Percentiles rank a stretch among this genome's conserved stretches.
phyloP scores from a whole-genome alignment of 1,140 invertebrate genomes.

The Brachystomella parvula region DNA sequence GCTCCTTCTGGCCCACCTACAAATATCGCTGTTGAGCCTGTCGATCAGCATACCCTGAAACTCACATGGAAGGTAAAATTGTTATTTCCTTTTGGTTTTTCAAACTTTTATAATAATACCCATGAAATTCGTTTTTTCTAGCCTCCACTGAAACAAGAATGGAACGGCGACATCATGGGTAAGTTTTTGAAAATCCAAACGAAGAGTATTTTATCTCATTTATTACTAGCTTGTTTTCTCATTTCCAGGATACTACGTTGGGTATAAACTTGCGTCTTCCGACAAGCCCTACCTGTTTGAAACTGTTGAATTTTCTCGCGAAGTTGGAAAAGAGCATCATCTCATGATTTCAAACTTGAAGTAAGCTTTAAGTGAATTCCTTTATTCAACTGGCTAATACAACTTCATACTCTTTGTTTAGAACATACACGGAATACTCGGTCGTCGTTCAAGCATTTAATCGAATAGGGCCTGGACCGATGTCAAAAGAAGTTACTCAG shows the following conservation, averaged over 20 bases:
- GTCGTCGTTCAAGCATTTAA: slow-evolving; percentile 93
- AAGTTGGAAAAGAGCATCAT: slow-evolving; percentile 69
- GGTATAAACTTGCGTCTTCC: slow-evolving; percentile 76
- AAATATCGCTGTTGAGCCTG: slow-evolving; percentile 56
- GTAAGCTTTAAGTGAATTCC: slow-evolving; percentile 43
- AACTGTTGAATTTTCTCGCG: slow-evolving; percentile 82
- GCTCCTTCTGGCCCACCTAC: slow-evolving; percentile 43
- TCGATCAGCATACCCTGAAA: slow-evolving; percentile 83
- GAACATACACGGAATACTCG: slow-evolving; percentile 88
- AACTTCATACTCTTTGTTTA: slow-evolving; percentile 39
- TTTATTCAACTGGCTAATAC: not conserved
- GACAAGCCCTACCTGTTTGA: slow-evolving; percentile 87
- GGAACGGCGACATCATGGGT: slow-evolving; percentile 77
- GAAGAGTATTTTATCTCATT: slow-evolving; percentile 4
- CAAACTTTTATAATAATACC: not conserved
- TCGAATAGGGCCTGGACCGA: slow-evolving; percentile 82
- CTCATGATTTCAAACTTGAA: slow-evolving; percentile 71
- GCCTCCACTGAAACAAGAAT: slow-evolving; percentile 74
- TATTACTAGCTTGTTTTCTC: too few species aligned
- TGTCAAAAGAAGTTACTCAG: slow-evolving; percentile 78
- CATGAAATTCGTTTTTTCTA: not conserved
- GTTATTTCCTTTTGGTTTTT: not conserved
- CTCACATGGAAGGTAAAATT: slow-evolving; percentile 71
- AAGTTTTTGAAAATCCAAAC: slow-evolving; percentile 38
- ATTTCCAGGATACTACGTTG: slow-evolving; percentile 77